Conservation (phyloP, 2,888 invertebrate species). For the Aquatica leii region DNA sequence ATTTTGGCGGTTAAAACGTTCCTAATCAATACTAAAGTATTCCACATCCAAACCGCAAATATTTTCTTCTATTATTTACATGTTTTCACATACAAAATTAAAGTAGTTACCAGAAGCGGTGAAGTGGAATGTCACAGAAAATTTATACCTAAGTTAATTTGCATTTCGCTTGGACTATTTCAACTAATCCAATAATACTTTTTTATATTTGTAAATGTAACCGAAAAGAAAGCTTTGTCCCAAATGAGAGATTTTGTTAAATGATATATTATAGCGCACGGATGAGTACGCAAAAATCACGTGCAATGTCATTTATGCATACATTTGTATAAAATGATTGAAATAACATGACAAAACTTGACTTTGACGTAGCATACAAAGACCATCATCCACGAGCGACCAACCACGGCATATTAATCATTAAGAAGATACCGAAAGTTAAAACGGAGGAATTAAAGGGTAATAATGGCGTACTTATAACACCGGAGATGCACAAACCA, state of each 20-base stretch:
- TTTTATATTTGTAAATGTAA: background rate
- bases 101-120: too few relatives aligned
- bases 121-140: too few relatives aligned
- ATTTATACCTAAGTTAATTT: too few relatives aligned
- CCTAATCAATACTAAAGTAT: too few relatives aligned
- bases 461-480: slow-evolving; percentile 23
- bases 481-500: slow-evolving; percentile 21
- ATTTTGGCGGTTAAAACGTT: too few relatives aligned
- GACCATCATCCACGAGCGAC: slow-evolving; percentile 47
- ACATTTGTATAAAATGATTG: background rate
- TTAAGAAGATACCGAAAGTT: slow-evolving; percentile 54
- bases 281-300: background rate
- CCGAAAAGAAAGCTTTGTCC: slow-evolving; percentile 1
- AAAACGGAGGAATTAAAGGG: slow-evolving; percentile 25
- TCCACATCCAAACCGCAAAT: too few relatives aligned
- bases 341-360: slow-evolving; percentile 28
- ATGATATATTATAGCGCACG: background rate
- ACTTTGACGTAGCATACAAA: slow-evolving; percentile 49
- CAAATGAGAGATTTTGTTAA: background rate
- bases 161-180: too few relatives aligned
- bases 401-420: slow-evolving; percentile 55
- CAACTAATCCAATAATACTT: too few relatives aligned
- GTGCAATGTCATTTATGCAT: background rate
- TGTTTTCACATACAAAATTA: too few relatives aligned
- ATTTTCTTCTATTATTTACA: too few relatives aligned